Conservation (phyloP, 1,140 invertebrate genomes). For the Bombus superbus region DNA sequence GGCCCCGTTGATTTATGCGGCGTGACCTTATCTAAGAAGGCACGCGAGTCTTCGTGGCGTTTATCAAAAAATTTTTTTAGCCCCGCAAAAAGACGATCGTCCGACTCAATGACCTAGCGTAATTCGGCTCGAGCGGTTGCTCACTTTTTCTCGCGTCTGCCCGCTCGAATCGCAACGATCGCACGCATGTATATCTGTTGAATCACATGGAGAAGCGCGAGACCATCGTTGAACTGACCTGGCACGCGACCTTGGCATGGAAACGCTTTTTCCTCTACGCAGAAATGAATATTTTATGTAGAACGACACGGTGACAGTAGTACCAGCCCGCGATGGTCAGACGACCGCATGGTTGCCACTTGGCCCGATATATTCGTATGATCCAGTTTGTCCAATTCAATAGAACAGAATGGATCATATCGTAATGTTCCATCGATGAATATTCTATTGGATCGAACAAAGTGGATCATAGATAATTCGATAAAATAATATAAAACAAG, state of each 20-base stretch:
- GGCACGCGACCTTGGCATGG: constrained; percentile 34
- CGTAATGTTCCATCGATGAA: too few species aligned
- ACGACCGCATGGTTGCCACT: background rate
- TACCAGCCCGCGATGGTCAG: background rate
- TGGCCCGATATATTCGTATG: background rate
- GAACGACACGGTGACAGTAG: background rate
- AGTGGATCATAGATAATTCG: too few species aligned
- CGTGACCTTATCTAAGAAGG: background rate
- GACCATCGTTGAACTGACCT: background rate
- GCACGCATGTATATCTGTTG: background rate
- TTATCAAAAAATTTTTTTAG: constrained; percentile 1
- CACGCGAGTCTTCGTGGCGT: constrained; percentile 10
- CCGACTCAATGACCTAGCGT: background rate
- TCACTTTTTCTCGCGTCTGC: background rate
- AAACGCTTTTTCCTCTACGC: constrained; percentile 38
- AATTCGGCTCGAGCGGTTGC: too few species aligned
- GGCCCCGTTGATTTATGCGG: constrained; percentile 4
- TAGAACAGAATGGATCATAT: too few species aligned
- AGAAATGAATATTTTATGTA: constrained; percentile 35
- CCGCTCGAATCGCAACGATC: constrained; percentile 15
- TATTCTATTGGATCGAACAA: too few species aligned
- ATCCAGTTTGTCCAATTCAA: too few species aligned
- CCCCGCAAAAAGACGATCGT: background rate
- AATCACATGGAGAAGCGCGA: background rate
- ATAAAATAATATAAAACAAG: too few species aligned